phyloP scores from a whole-genome alignment of 30 jellyfish, hydroid and myxozoan genomes.

The Clytia hemisphaerica region DNA sequence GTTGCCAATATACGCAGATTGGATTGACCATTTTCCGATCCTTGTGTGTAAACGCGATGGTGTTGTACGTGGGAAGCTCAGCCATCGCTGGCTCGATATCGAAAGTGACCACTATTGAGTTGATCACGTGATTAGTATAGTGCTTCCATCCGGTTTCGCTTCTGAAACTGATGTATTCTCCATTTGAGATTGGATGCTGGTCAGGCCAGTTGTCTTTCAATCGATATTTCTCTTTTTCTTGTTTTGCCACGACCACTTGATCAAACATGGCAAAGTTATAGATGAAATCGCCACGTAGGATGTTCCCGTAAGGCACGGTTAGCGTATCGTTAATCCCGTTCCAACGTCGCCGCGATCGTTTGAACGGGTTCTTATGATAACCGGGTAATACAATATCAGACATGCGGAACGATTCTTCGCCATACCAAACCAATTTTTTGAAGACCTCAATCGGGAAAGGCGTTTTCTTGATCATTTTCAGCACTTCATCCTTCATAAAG shows the following conservation, averaged over 20 bases:
- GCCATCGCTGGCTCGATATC: slow-evolving; percentile 38
- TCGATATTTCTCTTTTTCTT: slow-evolving; percentile 37
- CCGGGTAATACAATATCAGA: slow-evolving; percentile 40
- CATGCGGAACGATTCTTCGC: slow-evolving; percentile 4
- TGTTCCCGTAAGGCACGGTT: slow-evolving; percentile 72
- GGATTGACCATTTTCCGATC: slow-evolving; percentile 55
- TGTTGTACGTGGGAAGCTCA: slow-evolving; percentile 60
- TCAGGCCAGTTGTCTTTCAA: slow-evolving; percentile 60
- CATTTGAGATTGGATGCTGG: slow-evolving; percentile 51
- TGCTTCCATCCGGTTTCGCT: slow-evolving; percentile 53
- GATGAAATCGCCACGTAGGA: slow-evolving; percentile 60
- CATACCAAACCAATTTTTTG: slow-evolving; percentile 14
- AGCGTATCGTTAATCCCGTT: slow-evolving; percentile 77
- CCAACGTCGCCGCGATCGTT: slow-evolving; percentile 42
- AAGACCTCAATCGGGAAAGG: too few species aligned
- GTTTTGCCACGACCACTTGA: slow-evolving; percentile 22
- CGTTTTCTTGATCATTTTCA: too few species aligned
- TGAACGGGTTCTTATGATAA: slow-evolving; percentile 38
- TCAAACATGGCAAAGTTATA: slow-evolving; percentile 48
- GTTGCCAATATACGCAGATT: slow-evolving; percentile 91
- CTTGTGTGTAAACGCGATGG: slow-evolving; percentile 64
- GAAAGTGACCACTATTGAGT: slow-evolving; percentile 66
- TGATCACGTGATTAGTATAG: slow-evolving; percentile 38
- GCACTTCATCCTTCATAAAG: too few species aligned
- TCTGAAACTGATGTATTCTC: slow-evolving; percentile 55